Evolutionary conservation across 2,113 vertebrate genomes (phyloP), one percentile per base, ranked within the genome.

Genomic region (Dicrurus megarhynchus): DNA sequence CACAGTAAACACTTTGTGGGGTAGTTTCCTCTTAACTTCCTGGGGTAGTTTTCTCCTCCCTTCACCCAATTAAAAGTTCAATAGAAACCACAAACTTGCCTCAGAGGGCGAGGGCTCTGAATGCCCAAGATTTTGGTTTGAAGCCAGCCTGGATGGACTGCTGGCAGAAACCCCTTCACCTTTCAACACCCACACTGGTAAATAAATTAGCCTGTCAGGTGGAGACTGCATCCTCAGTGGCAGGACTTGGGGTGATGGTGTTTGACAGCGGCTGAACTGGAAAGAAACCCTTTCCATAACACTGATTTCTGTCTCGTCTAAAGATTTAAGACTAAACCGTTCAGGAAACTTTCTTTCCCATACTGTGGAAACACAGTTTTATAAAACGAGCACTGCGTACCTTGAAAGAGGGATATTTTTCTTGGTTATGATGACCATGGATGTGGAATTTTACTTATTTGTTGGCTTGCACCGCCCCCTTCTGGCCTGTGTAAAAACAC

Each of bases 381-480:
- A 46, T 55, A 61, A 71, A 78, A 71, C 1, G 7, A 47, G 30
- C 18, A 11, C 10, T 3, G 5, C 5, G 1, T 16, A 8, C 15
- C 20, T 68, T 24, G 37, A 49, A 71, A 61, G 21, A 57, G 11
- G 3, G 18, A 7, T 6, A 23, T 53, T 49, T 87, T 59, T 3
- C 18, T 23, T 13, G 16, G 18, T 22, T 7, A 3, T 7, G 3
- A 3, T 2, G 21, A 12, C 13, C 2, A 4, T 0, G 6, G 5
- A 11, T 0, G 35, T 3, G 5, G 11, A 20, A 6, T 28, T 53
- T 93, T 24, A n/a, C 50, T 82, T 33, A 92, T 96, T 94, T 84
- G 73, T 96, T 94, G 56, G 95, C 76, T 57, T 95, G 65, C 10
- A 69, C 30, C 46, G 76, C 97, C 98, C 90, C 37, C 97, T 92